phyloP scores from a whole-genome alignment of 2,113 vertebrate genomes.

The Tachycineta bicolor region DNA sequence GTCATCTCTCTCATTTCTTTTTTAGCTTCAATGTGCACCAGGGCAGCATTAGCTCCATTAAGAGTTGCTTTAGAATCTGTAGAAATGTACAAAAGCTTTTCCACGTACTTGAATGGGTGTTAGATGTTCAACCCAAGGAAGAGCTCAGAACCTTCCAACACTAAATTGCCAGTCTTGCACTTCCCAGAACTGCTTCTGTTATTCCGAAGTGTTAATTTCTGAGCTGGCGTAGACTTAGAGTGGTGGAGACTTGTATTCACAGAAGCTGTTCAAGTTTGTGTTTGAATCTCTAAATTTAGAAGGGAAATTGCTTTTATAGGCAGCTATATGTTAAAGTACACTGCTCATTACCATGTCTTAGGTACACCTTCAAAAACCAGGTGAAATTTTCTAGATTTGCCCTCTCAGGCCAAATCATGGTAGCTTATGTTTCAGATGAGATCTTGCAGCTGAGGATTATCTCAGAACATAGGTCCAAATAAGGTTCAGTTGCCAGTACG shows the following conservation, averaged over 20 bases:
- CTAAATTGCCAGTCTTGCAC: slow-evolving; percentile 13
- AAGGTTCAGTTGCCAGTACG: background rate
- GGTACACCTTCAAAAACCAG: background rate
- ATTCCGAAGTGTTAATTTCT: background rate
- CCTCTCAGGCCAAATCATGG: background rate
- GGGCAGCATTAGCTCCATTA: background rate
- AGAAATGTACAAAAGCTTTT: slow-evolving; percentile 8
- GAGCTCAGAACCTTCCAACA: background rate
- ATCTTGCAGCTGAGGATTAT: background rate
- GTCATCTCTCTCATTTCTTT: background rate
- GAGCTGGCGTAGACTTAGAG: background rate
- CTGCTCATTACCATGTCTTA: background rate
- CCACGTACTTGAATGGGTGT: background rate
- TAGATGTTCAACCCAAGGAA: background rate
- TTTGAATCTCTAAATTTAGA: background rate
- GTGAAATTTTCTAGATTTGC: background rate
- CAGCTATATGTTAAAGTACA: background rate
- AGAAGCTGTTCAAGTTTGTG: background rate
- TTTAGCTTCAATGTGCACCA: background rate
- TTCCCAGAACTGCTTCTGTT: background rate
- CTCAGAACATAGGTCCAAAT: background rate
- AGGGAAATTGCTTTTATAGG: background rate
- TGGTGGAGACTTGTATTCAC: background rate
- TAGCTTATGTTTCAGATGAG: background rate
- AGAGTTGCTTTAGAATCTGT: background rate